phyloP scores from a whole-genome alignment of 2,797 vertebrate species.

The Lepidocolaptes lacrymiger region DNA sequence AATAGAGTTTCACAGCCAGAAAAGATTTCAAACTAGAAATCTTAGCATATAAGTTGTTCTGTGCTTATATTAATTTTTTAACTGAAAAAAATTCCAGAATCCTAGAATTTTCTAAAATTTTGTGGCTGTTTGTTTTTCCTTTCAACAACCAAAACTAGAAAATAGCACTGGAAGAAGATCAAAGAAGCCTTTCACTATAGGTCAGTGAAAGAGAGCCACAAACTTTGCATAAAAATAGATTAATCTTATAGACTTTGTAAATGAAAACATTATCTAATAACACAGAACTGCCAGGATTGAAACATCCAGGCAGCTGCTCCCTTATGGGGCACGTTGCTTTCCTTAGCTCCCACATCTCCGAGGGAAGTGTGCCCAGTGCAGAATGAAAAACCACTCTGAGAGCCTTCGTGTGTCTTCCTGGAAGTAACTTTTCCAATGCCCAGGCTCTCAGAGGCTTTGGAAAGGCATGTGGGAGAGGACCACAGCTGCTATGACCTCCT shows the following conservation, averaged over 20 bases:
- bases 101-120: background rate
- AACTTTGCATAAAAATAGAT: background rate
- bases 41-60: background rate
- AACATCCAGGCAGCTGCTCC: conserved; percentile 1
- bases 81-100: background rate
- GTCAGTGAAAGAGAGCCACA: background rate
- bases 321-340: background rate
- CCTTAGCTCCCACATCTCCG: background rate
- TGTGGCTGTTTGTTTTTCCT: background rate
- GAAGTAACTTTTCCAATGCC: background rate
- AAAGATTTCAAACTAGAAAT: background rate
- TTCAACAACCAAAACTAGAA: background rate
- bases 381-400: background rate
- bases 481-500: background rate
- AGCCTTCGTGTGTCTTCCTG: background rate
- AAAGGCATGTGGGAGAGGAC: background rate
- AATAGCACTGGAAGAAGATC: background rate
- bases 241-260: background rate
- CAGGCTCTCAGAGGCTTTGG: background rate
- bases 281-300: background rate
- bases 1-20: background rate
- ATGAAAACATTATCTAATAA: conserved; percentile 7
- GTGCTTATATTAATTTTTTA: background rate
- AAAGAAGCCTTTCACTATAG: background rate
- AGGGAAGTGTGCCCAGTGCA: background rate